Percentiles rank a stretch among this genome's conserved stretches.
Conservation (phyloP, 2,113 vertebrate genomes). For the Merops nubicus region DNA sequence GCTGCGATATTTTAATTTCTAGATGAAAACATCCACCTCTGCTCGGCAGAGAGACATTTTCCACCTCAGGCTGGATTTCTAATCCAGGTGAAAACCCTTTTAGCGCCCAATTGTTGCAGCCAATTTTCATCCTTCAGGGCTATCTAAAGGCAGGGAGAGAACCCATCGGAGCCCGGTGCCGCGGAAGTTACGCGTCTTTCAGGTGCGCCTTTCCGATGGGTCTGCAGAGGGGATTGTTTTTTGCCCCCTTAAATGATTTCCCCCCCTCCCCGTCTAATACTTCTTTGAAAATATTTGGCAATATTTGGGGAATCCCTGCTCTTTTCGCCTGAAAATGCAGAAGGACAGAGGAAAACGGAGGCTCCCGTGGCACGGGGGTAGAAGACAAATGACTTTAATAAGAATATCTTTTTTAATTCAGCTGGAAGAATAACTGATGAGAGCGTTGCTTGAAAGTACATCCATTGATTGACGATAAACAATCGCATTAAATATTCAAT, state of each 20-base stretch:
- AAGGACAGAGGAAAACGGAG: neutral
- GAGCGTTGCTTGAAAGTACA: neutral
- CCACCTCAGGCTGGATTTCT: neutral
- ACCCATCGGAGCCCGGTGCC: neutral
- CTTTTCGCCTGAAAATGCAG: neutral
- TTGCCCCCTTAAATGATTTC: rapidly evolving
- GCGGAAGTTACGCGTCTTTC: neutral
- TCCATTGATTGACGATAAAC: constrained; percentile 83
- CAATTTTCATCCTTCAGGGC: neutral
- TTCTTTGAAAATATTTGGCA: neutral
- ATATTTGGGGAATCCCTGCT: too few species aligned
- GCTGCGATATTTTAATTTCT: neutral
- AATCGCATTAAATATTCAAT: constrained; percentile 80
- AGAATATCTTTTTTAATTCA: constrained; percentile 50
- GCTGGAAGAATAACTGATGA: constrained; percentile 21
- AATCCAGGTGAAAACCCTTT: neutral
- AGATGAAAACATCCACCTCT: neutral
- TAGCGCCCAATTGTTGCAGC: neutral
- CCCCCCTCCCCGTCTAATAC: rapidly evolving
- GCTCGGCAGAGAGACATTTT: neutral
- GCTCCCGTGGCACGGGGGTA: neutral
- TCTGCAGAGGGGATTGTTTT: neutral
- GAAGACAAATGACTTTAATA: constrained; percentile 64
- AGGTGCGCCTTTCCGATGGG: neutral
- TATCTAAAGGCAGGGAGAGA: neutral